Base-by-base conservation (phyloP, 2,113 vertebrate species). In the Rhinolophus ferrumequinum region DNA sequence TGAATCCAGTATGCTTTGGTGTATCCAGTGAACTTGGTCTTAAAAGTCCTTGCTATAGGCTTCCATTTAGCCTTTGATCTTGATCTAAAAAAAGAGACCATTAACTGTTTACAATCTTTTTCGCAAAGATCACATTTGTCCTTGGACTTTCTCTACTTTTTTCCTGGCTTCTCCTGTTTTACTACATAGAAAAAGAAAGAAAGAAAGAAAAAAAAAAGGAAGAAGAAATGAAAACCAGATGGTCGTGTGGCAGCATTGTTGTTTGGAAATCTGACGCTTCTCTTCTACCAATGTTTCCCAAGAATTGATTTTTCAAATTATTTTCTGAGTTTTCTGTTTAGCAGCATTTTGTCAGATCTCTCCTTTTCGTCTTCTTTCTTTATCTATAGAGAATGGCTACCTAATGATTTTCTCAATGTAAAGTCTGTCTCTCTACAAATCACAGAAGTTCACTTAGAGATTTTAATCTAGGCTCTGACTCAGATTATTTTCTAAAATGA, bases 31-130 rank as follows among this genome's bases (percentile, higher is more conserved):
- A 69, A n/a, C 13, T 66, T 77, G 28, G 14, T 81, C 56, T 95
- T 97, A 70, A 66, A 95, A 76, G 33, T 54, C 62, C 3, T 84
- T 81, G 73, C 15, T 75, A 2, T 56, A 58, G 14, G 8, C 19
- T 81, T 84, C 54, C 44, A 35, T 76, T 96, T 13, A 66, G 28
- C 4, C 24, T 83, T 81, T 88, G 16, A 50, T 44, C 26, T 93
- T 86, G 33, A 56, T 33, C 33, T 95, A 75, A 38, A n/a, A 80
- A 94, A 88, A 82, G 12, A 87, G 58, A 90, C 18, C 9, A 90
- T 89, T 38, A 81, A 35, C 16, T 44, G 33, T 54, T 77, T 72
- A 60, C 24, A 52, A 52, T 75, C 30, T 83, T 5, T 80, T 84
- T 38, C 28, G 24, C 16, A 75, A 94, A 83, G 5, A 90, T 75